Conservation (phyloP, 1,140 invertebrate species). For the Listronotus bonariensis region DNA sequence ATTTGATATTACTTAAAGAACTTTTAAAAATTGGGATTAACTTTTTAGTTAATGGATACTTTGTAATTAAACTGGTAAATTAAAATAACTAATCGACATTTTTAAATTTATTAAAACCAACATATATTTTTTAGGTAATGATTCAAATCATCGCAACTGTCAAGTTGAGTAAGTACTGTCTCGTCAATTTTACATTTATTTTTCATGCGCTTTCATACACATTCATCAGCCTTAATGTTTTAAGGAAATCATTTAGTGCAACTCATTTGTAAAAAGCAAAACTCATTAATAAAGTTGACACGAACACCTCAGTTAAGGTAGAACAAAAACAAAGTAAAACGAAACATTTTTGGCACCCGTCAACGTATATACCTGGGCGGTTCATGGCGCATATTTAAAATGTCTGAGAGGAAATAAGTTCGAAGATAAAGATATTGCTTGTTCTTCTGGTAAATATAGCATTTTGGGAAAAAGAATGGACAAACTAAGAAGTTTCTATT, state of each 20-base stretch:
- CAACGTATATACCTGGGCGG: slow-evolving; percentile 28
- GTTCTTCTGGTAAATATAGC: background rate
- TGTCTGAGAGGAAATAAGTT: background rate
- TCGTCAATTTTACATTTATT: no score
- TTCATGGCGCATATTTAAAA: background rate
- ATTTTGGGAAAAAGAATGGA: no score
- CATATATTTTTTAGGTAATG: no score
- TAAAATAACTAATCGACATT: no score
- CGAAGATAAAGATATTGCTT: background rate
- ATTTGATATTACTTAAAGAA: no score
- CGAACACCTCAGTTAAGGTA: slow-evolving; percentile 31
- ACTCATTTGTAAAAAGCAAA: slow-evolving; percentile 26
- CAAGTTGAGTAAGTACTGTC: no score
- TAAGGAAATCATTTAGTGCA: slow-evolving; percentile 21
- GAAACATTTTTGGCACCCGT: slow-evolving; percentile 19
- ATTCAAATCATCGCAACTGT: no score
- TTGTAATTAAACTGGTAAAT: no score
- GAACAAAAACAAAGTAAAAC: slow-evolving; percentile 27
- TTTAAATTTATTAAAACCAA: no score
- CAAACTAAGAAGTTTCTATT: no score
- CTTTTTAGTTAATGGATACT: no score
- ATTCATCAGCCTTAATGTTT: slow-evolving; percentile 25
- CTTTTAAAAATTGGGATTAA: no score
- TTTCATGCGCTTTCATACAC: slow-evolving; percentile 8
- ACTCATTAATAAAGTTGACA: slow-evolving; percentile 37